phyloP scores from a whole-genome alignment of 1,140 invertebrate species.

The Drosophila nasuta region DNA sequence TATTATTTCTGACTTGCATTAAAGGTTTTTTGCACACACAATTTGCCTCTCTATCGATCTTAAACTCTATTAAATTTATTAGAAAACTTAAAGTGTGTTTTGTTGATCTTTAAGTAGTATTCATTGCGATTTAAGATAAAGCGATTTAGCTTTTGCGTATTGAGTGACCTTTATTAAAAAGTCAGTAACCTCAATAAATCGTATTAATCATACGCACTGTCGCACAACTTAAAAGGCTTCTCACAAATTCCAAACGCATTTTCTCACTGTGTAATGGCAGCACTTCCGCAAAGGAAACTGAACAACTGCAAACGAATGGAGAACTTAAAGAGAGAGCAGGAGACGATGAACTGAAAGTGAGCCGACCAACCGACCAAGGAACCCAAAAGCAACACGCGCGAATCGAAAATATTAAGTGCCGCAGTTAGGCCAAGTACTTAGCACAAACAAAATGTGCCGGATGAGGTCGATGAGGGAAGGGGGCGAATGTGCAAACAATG shows the following conservation, averaged over 20 bases:
- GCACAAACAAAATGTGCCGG: constrained; percentile 57
- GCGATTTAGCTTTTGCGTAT: background rate
- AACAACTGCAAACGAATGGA: constrained; percentile 3
- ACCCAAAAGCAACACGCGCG: constrained; percentile 32
- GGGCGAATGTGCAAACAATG: constrained; percentile 70
- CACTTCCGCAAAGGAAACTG: constrained; percentile 53
- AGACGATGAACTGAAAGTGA: background rate
- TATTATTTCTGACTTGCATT: too few species aligned
- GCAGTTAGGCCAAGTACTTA: constrained; percentile 76
- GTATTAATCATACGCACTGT: constrained; percentile 72
- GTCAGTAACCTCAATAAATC: constrained; percentile 28
- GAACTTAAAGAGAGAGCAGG: background rate
- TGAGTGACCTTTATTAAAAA: constrained; percentile 22
- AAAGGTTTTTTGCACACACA: too few species aligned
- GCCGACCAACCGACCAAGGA: background rate
- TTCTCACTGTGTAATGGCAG: constrained; percentile 58
- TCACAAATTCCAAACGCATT: constrained; percentile 51
- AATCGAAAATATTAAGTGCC: constrained; percentile 79
- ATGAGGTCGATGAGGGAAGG: background rate
- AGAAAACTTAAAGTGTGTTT: background rate
- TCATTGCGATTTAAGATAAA: background rate
- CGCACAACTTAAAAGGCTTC: constrained; percentile 44
- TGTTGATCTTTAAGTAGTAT: background rate
- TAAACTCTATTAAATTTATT: background rate
- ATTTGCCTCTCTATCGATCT: too few species aligned